A percentile compares a stretch with the other conserved stretches of the same genome.
Evolutionary conservation across 2,797 vertebrate genomes (phyloP).

Genomic region (Pseudochirops corinnae): DNA sequence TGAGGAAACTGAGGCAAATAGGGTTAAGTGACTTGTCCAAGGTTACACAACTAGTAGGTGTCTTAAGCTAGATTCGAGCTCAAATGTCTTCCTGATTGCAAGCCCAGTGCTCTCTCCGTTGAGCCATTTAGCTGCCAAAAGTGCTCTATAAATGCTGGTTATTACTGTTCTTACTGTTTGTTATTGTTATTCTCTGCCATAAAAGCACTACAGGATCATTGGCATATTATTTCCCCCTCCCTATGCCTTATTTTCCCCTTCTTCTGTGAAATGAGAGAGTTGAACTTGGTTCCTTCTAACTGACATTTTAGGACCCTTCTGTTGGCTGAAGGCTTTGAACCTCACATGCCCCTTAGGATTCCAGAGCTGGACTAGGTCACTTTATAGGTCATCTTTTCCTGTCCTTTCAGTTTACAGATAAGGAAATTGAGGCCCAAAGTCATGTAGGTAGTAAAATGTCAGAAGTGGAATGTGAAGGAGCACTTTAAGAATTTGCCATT

Average conservation of each 20-base stretch:
- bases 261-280: conserved; percentile 3
- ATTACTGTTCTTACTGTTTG: neutral
- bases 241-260: conserved; percentile 4
- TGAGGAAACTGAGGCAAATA: neutral
- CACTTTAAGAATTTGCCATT: neutral
- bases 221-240: conserved; percentile 2
- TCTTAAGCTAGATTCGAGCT: neutral
- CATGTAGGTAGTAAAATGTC: neutral
- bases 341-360: neutral
- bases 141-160: neutral
- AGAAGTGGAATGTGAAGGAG: neutral
- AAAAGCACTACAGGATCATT: neutral
- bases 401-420: neutral
- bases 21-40: neutral
- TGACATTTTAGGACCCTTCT: conserved; percentile 18
- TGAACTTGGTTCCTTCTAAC: neutral
- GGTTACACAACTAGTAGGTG: neutral
- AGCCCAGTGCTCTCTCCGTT: neutral
- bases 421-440: neutral
- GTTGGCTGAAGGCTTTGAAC: neutral
- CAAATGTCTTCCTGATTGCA: neutral
- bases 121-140: neutral
- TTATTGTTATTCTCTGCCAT: neutral
- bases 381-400: neutral
- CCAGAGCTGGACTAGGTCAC: neutral